Percentiles rank a stretch among this genome's conserved stretches.
Evolutionary conservation across 2,888 invertebrate genomes (phyloP).

Genomic region (Polydrusus tereticollis): DNA sequence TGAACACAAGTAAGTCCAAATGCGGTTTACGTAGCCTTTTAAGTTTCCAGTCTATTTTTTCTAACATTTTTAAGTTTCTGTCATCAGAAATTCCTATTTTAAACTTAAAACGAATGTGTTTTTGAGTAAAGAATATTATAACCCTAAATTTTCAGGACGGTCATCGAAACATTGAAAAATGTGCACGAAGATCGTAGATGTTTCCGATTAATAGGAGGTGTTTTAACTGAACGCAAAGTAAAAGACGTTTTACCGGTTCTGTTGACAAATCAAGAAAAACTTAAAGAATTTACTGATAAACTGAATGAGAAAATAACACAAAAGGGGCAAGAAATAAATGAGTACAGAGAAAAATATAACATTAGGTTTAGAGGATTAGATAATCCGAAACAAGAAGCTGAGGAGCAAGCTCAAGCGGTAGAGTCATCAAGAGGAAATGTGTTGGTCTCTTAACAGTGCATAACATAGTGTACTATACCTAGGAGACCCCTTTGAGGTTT

Average conservation of each 20-base stretch:
- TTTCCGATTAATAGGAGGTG: slow-evolving; percentile 93
- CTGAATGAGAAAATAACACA: slow-evolving; percentile 85
- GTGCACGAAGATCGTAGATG: slow-evolving; percentile 89
- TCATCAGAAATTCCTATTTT: not conserved
- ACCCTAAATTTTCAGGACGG: slow-evolving; percentile 77
- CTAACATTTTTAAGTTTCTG: not conserved
- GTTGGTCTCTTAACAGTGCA: slow-evolving; percentile 63
- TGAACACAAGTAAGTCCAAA: slow-evolving; percentile 88
- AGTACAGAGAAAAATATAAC: slow-evolving; percentile 91
- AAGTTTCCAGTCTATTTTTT: not conserved
- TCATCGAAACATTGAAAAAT: slow-evolving; percentile 91
- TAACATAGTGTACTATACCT: slow-evolving; percentile 19
- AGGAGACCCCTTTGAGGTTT: not conserved
- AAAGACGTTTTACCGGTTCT: slow-evolving; percentile 91
- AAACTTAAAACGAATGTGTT: not conserved
- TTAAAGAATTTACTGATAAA: slow-evolving; percentile 82
- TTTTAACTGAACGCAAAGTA: slow-evolving; percentile 92
- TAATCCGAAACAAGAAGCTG: slow-evolving; percentile 69
- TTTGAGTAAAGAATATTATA: slow-evolving; percentile 34
- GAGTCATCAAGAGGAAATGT: slow-evolving; percentile 64
- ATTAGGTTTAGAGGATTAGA: slow-evolving; percentile 81
- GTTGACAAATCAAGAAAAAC: slow-evolving; percentile 82
- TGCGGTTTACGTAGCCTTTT: not conserved
- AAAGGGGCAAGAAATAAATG: slow-evolving; percentile 92
- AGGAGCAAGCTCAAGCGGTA: slow-evolving; percentile 52